Percentiles rank a stretch among this genome's conserved stretches.
phyloP scores from a whole-genome alignment of 2,888 invertebrate species.

The Nephrotoma appendiculata region DNA sequence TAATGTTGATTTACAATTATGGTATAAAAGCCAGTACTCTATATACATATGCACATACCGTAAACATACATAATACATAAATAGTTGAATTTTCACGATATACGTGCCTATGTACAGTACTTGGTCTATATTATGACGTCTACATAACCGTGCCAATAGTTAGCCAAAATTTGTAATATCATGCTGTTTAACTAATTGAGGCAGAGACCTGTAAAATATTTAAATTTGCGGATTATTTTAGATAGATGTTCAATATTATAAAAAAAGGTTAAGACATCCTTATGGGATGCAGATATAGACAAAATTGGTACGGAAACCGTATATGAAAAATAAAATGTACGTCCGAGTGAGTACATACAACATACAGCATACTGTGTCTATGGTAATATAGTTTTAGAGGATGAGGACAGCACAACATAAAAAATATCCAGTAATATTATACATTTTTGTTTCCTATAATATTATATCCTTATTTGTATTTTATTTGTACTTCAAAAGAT shows the following conservation, averaged over 20 bases:
- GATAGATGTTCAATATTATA: not conserved
- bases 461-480: not conserved
- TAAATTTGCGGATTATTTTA: not conserved
- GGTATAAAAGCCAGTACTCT: not conserved
- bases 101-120: not conserved
- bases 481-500: not conserved
- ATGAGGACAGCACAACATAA: not conserved
- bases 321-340: no score
- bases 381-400: not conserved
- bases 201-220: not conserved
- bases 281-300: no score
- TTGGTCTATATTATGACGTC: not conserved
- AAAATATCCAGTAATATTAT: not conserved
- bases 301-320: no score
- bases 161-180: not conserved
- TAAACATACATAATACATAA: not conserved
- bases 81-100: not conserved
- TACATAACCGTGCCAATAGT: not conserved
- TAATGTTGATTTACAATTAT: not conserved
- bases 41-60: not conserved
- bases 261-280: not conserved
- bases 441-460: not conserved
- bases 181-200: not conserved
- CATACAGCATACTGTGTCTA: no score
- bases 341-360: no score